phyloP scores from a whole-genome alignment of 2,888 invertebrate species.

The Rotaria socialis region DNA sequence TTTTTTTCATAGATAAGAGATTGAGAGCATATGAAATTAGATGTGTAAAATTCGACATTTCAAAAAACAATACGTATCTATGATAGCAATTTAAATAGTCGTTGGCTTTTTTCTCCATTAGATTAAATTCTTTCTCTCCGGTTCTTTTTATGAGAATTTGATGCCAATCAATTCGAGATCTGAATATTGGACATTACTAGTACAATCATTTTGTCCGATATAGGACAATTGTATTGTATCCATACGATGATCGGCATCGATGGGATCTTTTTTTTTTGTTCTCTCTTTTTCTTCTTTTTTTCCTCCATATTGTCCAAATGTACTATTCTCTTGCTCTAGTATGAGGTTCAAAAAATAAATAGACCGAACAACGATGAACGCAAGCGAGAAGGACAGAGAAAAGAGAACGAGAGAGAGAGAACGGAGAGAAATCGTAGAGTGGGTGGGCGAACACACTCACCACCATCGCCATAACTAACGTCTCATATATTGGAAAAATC shows the following conservation, averaged over 20 bases:
- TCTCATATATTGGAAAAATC: conserved; percentile 5
- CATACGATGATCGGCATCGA: conserved; percentile 1
- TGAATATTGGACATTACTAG: conserved; percentile 4
- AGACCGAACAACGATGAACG: conserved; percentile 10
- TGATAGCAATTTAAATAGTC: not conserved
- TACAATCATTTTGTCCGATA: conserved; percentile 1
- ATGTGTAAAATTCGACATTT: not conserved
- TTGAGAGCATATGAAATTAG: not conserved
- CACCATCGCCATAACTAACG: not conserved
- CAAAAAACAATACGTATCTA: too few relatives aligned
- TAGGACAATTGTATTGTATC: not conserved
- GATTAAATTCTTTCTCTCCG: not conserved
- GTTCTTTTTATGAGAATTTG: not conserved
- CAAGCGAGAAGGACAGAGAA: not conserved
- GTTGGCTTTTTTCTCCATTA: not conserved
- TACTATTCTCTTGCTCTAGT: not conserved
- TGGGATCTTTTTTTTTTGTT: not conserved
- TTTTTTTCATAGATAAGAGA: not conserved
- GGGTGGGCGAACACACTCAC: not conserved
- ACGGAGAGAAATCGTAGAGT: not conserved
- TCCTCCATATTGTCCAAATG: not conserved
- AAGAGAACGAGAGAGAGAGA: not conserved
- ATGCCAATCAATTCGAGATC: not conserved
- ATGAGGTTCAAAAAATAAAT: conserved; percentile 8
- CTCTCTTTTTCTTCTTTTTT: not conserved